Base-by-base conservation (phyloP, 2,888 invertebrate genomes). In the Cheilosia grossa region DNA sequence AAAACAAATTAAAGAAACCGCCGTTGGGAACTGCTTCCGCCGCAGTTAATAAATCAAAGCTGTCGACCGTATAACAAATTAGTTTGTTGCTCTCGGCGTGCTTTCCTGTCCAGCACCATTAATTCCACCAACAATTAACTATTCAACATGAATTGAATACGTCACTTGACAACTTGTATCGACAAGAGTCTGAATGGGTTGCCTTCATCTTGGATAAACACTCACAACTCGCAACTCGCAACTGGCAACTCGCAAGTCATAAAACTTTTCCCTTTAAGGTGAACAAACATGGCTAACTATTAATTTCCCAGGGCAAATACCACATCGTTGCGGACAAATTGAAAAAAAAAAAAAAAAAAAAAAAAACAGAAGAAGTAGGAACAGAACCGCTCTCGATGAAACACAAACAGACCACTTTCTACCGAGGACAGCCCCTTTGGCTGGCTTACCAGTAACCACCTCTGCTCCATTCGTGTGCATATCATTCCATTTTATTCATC, bases 391-490 rank as follows among this genome's bases (percentile, higher is more conserved):
- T 17, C 44, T 44, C 44, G 17, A 37, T 21, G 17, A 42, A 67
- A 42, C 64, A 63, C 67, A 77, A 77, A 69, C 77, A 77, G 59
- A 77, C 67, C 59, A 59, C 47, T 49, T 30, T 53, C 59, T 40
- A 58, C 42, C 44, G 6, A 59, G 40, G 42, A 33, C 47, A 37
- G 63, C 24, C 47, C 56, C 56, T 66, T 27, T 49, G 37, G 54
- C 42, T 30, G 10, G 17, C 7, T 17, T 19, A 9, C 47, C 19
- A 17, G 27, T 27, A 4, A 44, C n/a, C 6, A n/a, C 42, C 42
- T n/a, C 4, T n/a, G 30, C 47, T 13, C 64, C 37, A 37, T 47
- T 10, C 33, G 13, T 30, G 5, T 19, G n/a, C 19, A 44, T 56
- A 69, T 47, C 44, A 54, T 64, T 74, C 13, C 56, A 56, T 53